phyloP scores from a whole-genome alignment of 1,140 invertebrate species.

The Notospermus geniculatus region DNA sequence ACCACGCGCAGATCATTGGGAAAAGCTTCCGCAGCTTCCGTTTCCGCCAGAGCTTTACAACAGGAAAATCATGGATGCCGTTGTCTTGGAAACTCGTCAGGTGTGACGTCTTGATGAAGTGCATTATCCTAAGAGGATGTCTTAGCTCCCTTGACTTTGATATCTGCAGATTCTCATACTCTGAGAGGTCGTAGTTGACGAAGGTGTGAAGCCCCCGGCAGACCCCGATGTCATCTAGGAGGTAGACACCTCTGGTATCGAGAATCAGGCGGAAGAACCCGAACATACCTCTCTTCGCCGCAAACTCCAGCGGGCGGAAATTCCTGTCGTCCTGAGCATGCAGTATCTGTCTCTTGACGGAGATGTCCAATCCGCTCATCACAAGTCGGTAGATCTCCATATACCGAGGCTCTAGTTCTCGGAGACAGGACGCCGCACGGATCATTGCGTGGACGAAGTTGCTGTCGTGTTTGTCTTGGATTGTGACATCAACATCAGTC shows the following conservation, averaged over 20 bases:
- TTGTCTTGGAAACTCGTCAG: no score
- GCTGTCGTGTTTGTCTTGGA: conserved; percentile 1
- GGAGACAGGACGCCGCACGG: not conserved
- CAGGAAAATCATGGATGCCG: no score
- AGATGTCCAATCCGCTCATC: not conserved
- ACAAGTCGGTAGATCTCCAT: not conserved
- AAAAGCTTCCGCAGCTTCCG: no score
- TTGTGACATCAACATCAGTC: not conserved
- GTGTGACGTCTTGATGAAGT: no score
- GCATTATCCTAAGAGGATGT: no score
- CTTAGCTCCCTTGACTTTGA: no score
- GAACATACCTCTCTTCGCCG: not conserved
- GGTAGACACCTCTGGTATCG: conserved; percentile 3
- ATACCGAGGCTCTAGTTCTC: not conserved
- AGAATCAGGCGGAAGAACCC: conserved; percentile 3
- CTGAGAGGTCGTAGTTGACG: not conserved
- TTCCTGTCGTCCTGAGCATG: not conserved
- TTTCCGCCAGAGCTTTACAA: no score
- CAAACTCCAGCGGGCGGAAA: conserved; percentile 1
- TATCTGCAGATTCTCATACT: no score
- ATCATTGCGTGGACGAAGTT: conserved; percentile 8
- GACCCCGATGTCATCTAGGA: not conserved
- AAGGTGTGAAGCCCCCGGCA: not conserved
- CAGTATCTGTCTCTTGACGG: not conserved
- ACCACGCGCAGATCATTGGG: no score